These are phyloP conservation scores for Palythoa heliodiscus DNA, from an alignment of 92 coral and sea anemone genomes.

Conservation along the genomic window DNA sequence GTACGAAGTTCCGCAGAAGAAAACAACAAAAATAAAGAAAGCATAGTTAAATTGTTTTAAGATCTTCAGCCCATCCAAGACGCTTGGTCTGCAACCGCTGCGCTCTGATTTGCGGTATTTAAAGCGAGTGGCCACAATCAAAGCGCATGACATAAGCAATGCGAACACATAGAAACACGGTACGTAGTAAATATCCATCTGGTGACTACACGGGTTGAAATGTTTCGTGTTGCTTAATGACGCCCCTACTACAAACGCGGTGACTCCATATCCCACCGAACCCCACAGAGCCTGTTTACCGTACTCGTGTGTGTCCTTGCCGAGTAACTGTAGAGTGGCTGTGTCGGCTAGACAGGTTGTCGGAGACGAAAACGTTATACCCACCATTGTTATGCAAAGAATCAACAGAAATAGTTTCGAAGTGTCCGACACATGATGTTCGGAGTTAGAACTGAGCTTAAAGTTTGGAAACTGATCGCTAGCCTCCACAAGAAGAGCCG, in stretches of 20 bases:
- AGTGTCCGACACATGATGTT: constrained; percentile 80
- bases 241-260: constrained; percentile 90
- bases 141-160: constrained; percentile 75
- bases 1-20: constrained; percentile 93
- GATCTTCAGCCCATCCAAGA: constrained; percentile 64
- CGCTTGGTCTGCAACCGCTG: constrained; percentile 67
- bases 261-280: constrained; percentile 92
- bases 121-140: constrained; percentile 88
- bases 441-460: constrained; percentile 69
- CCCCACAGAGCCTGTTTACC: constrained; percentile 99
- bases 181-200: constrained; percentile 84
- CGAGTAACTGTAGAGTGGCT: constrained; percentile 93
- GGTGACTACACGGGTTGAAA: constrained; percentile 86
- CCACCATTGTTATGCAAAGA: constrained; percentile 72
- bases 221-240: constrained; percentile 81
- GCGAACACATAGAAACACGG: constrained; percentile 92
- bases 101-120: constrained; percentile 66
- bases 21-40: constrained; percentile 86
- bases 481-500: constrained; percentile 75
- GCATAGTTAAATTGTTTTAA: constrained; percentile 79
- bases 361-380: constrained; percentile 90
- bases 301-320: constrained; percentile 91
- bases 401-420: constrained; percentile 78
- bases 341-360: constrained; percentile 96
- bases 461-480: constrained; percentile 75